Base-by-base conservation (phyloP, 2,113 vertebrate species). In the Pseudolaguvia tuberculata region DNA sequence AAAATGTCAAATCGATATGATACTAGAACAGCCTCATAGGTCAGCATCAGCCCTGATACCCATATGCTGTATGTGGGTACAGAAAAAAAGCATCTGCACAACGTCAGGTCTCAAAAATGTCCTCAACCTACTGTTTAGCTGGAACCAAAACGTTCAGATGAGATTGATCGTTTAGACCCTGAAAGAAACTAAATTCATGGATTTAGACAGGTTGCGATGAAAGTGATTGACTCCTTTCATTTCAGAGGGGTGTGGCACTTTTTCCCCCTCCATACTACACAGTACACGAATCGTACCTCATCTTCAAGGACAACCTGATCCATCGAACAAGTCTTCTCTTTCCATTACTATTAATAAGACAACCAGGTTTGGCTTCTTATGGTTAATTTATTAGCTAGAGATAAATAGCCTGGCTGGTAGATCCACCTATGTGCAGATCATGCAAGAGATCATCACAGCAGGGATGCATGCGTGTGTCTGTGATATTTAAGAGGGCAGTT, bases 171-270 rank as follows among this genome's bases (percentile, higher is more conserved):
- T 3, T 35, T 6, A 35, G 31, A 5, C 14, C 6, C 21, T 15
- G 42, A 66, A 23, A 48, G 9, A 25, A 25, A 66, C 15, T 1
- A 20, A 48, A 35, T 65, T 15, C 1, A 2, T 51, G 23, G 6
- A 68, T 25, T 35, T 9, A 58, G 29, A 58, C 51, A 23, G 35
- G 31, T 45, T 29, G 15, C 27, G 15, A 52, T 6, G 4, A 17
- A 45, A 51, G 74, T 76, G 63, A 27, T 52, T 73, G 56, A 35
- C 39, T 42, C 55, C 42, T 61, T 56, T 15, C 57, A 14, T 17
- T 48, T 71, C 47, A 58, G 61, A 78, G 79, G 72, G 76, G 76
- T 75, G 79, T 78, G 79, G 76, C 56, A 1, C 61, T 25, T 42
- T 42, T 42, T 42, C 4, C 6, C 8, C 8, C 39, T 42, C 4